Evolutionary conservation across 2,888 invertebrate genomes (phyloP).

Genomic region (Rhimphoctona megacephalus): DNA sequence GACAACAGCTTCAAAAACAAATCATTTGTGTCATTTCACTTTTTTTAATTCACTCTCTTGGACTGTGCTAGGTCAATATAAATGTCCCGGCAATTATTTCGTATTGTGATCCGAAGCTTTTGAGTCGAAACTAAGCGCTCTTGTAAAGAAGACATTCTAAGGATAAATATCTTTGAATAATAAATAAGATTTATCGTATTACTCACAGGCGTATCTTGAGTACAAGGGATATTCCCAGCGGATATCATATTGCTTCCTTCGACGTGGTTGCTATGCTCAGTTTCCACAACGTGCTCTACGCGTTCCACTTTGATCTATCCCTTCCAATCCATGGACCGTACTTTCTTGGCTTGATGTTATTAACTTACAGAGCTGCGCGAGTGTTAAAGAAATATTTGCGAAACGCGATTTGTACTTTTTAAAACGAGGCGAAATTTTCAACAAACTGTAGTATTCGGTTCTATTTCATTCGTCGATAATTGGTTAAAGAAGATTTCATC

Average conservation of each 20-base stretch:
- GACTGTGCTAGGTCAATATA: neutral
- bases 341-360: neutral
- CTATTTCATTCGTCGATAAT: neutral
- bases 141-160: neutral
- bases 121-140: neutral
- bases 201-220: neutral
- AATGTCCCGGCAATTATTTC: neutral
- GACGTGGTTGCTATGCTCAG: neutral
- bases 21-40: neutral
- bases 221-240: neutral
- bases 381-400: neutral
- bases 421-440: neutral
- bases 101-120: neutral
- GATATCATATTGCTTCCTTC: constrained; percentile 3
- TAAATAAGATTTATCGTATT: neutral
- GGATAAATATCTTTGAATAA: neutral
- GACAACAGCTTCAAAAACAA: neutral
- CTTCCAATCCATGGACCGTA: neutral
- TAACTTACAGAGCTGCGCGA: neutral
- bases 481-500: neutral
- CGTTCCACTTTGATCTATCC: neutral
- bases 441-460: too few species aligned
- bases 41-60: neutral
- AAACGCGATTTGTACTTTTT: neutral
- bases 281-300: neutral